Percentiles rank a stretch among this genome's conserved stretches.
Evolutionary conservation across 2,888 invertebrate species (phyloP).

Genomic region (Tortricodes alternella): DNA sequence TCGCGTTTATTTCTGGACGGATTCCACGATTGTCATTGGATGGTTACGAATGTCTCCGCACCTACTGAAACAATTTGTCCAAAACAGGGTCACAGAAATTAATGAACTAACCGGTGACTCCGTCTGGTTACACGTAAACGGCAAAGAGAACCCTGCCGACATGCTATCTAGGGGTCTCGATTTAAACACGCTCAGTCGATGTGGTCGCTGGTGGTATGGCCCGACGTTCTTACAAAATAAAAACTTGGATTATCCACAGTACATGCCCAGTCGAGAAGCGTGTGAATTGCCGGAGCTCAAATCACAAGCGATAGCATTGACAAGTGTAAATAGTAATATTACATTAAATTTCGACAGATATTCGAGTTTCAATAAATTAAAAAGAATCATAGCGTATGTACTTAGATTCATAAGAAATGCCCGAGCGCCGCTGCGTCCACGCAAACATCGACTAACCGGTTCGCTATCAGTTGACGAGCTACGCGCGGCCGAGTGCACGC

Average conservation of each 20-base stretch:
- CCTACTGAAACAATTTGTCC: neutral
- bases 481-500: neutral
- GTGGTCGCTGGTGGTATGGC: neutral
- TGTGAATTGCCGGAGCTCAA: neutral
- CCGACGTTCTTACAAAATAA: neutral
- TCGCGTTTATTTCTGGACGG: constrained; percentile 1
- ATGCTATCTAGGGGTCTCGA: neutral
- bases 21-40: constrained; percentile 1
- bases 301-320: neutral
- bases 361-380: neutral
- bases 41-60: constrained; percentile 5
- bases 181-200: neutral
- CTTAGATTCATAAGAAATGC: neutral
- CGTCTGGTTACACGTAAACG: neutral
- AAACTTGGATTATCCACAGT: neutral
- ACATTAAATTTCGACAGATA: neutral
- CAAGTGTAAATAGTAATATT: neutral
- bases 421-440: neutral
- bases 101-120: neutral
- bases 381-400: neutral
- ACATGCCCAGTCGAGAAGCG: neutral
- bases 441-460: neutral
- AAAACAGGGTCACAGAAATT: neutral
- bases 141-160: neutral
- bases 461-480: neutral